phyloP scores from a whole-genome alignment of 2,888 invertebrate species.

The Rhimphoctona megacephalus region DNA sequence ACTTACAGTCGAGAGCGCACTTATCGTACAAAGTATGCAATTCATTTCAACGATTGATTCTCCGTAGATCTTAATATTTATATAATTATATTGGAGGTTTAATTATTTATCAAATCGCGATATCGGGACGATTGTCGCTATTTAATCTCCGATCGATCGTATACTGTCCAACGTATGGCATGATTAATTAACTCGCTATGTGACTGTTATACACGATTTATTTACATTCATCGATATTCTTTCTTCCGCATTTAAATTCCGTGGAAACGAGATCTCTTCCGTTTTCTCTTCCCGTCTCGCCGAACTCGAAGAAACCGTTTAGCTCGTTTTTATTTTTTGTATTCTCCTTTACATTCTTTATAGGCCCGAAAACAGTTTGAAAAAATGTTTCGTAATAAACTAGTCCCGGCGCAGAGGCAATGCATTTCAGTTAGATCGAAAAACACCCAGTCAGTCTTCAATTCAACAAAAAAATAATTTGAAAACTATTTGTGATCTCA shows the following conservation, averaged over 20 bases:
- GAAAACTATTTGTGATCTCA: no score
- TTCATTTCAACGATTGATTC: slow-evolving; percentile 38
- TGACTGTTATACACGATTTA: not conserved
- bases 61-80: not conserved
- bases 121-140: slow-evolving; percentile 3
- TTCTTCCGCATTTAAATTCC: slow-evolving; percentile 63
- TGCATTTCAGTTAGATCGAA: not conserved
- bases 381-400: not conserved
- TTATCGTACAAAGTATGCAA: slow-evolving; percentile 27
- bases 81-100: slow-evolving; percentile 18
- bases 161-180: not conserved
- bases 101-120: slow-evolving; percentile 25
- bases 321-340: slow-evolving; percentile 6
- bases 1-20: not conserved
- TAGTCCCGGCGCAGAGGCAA: no score
- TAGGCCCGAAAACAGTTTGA: not conserved
- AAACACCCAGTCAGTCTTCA: not conserved
- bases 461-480: no score
- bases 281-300: slow-evolving; percentile 65
- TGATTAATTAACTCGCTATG: slow-evolving; percentile 41
- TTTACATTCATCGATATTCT: slow-evolving; percentile 25
- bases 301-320: slow-evolving; percentile 36
- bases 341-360: not conserved
- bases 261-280: slow-evolving; percentile 42
- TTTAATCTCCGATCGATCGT: slow-evolving; percentile 19